These are phyloP conservation scores for Parapsyche elsis DNA, from an alignment of 1,140 invertebrate genomes.

Conservation along the genomic window DNA sequence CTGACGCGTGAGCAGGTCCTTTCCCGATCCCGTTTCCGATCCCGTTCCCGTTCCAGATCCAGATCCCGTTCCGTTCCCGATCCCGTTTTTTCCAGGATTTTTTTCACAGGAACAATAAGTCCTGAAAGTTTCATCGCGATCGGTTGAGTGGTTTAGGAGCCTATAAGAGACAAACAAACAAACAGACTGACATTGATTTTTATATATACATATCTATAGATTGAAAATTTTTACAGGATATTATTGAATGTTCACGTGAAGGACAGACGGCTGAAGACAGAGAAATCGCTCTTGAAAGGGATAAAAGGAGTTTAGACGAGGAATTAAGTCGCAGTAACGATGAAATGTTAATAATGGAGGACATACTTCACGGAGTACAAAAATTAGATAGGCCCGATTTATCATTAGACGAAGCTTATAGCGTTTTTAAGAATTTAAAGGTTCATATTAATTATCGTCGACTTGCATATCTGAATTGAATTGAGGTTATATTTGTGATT, in stretches of 20 bases:
- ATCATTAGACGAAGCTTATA: slow-evolving; percentile 77
- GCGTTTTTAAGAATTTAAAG: slow-evolving; percentile 80
- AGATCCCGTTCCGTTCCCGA: no score
- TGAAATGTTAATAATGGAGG: slow-evolving; percentile 79
- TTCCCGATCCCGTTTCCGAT: no score
- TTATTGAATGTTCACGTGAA: slow-evolving; percentile 88
- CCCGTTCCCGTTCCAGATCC: no score
- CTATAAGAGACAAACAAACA: no score
- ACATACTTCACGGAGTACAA: slow-evolving; percentile 77
- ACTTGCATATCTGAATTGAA: slow-evolving; percentile 24
- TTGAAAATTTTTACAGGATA: slow-evolving; percentile 71
- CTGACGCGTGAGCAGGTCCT: no score
- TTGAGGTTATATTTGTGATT: slow-evolving; percentile 31
- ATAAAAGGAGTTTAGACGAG: slow-evolving; percentile 78
- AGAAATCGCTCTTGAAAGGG: slow-evolving; percentile 81
- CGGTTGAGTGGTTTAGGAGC: no score
- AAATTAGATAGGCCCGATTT: slow-evolving; percentile 73
- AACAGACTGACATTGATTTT: no score
- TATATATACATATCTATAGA: not conserved
- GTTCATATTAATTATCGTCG: slow-evolving; percentile 58
- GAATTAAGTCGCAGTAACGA: slow-evolving; percentile 80
- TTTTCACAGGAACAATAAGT: no score
- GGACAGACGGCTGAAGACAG: slow-evolving; percentile 81
- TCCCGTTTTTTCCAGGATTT: no score
- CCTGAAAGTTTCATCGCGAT: no score